Percentiles rank a stretch among this genome's conserved stretches.
phyloP scores from a whole-genome alignment of 1,140 invertebrate genomes.

The Bilobella aurantiaca region DNA sequence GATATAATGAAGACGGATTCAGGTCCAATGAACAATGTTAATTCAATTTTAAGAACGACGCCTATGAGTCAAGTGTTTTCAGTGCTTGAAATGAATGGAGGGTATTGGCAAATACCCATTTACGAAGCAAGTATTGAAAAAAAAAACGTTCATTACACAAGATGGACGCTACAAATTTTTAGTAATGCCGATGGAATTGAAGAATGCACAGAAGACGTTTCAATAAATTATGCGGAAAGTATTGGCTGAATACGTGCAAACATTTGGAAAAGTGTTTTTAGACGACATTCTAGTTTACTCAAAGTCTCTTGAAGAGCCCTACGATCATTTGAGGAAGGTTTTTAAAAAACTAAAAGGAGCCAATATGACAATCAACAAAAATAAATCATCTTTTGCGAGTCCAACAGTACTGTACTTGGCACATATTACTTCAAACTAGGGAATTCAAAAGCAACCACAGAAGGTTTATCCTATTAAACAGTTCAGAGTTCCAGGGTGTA shows the following conservation, averaged over 20 bases:
- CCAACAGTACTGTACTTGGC: constrained; percentile 37
- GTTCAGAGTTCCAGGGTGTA: neutral
- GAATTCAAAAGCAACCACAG: neutral
- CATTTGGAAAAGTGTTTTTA: constrained; percentile 33
- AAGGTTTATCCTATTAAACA: neutral
- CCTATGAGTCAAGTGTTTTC: constrained; percentile 11
- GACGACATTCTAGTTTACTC: constrained; percentile 37
- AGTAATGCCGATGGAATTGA: constrained; percentile 37
- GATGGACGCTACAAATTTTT: constrained; percentile 36
- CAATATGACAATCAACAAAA: constrained; percentile 35
- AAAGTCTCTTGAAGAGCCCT: constrained; percentile 25
- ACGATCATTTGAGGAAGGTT: constrained; percentile 30
- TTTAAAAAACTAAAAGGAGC: constrained; percentile 32
- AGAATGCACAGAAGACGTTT: constrained; percentile 36
- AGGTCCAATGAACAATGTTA: constrained; percentile 19
- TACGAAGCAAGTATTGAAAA: constrained; percentile 33
- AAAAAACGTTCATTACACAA: constrained; percentile 38
- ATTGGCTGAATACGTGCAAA: constrained; percentile 24
- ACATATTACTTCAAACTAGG: constrained; percentile 35
- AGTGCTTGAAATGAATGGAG: constrained; percentile 12
- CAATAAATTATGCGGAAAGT: constrained; percentile 31
- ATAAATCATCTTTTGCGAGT: constrained; percentile 38
- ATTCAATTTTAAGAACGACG: constrained; percentile 13
- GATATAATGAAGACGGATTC: too few species aligned
- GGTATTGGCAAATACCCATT: constrained; percentile 27